Evolutionary conservation across 2,113 vertebrate genomes (phyloP).

Genomic region (Chelonoidis abingdonii): DNA sequence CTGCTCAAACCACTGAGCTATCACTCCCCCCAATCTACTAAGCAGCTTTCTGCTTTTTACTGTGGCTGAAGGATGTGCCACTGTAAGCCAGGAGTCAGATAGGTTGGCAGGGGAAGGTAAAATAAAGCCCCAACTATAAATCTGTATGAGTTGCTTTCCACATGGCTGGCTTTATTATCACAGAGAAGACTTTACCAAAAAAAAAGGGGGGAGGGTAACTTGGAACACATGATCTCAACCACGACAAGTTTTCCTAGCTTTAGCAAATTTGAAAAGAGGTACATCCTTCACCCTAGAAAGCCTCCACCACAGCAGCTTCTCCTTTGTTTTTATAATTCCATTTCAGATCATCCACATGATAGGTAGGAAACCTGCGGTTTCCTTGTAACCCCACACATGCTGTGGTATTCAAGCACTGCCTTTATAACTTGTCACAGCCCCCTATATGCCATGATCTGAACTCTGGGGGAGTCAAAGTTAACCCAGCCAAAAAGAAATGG

Average conservation of each 20-base stretch:
- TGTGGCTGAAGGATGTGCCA: not conserved
- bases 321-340: rapidly evolving
- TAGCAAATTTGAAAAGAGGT: not conserved
- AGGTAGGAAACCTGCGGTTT: not conserved
- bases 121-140: not conserved
- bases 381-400: not conserved
- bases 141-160: rapidly evolving
- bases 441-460: not conserved
- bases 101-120: not conserved
- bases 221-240: not conserved
- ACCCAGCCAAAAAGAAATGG: not conserved
- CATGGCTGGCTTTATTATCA: rapidly evolving
- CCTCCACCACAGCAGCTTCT: not conserved
- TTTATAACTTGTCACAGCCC: not conserved
- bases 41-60: not conserved
- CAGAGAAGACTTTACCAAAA: too few relatives aligned
- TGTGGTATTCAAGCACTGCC: not conserved
- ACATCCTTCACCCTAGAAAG: rapidly evolving
- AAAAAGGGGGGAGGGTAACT: not conserved
- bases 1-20: too few relatives aligned
- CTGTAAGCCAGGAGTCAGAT: not conserved
- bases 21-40: not conserved
- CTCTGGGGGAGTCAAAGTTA: not conserved
- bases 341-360: rapidly evolving
- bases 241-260: not conserved